phyloP scores from a whole-genome alignment of 2,797 vertebrate genomes.

The Urocyon cinereoargenteus region DNA sequence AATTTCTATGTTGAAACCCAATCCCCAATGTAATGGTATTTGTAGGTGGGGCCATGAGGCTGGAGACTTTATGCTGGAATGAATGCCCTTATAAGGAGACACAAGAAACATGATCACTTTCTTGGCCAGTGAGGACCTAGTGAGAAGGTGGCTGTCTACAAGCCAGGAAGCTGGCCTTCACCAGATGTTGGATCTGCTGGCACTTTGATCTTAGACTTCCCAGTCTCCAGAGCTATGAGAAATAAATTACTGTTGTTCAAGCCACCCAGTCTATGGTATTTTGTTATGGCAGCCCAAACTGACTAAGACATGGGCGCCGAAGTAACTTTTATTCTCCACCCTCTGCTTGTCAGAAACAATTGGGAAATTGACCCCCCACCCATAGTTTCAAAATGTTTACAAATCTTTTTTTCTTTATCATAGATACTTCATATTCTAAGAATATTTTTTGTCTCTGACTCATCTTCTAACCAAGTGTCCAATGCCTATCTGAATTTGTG shows the following conservation, averaged over 20 bases:
- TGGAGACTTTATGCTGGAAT: neutral
- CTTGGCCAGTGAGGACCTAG: neutral
- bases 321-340: conserved; percentile 12
- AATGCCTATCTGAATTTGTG: neutral
- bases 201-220: neutral
- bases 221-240: neutral
- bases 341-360: neutral
- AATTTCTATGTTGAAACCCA: neutral
- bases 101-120: neutral
- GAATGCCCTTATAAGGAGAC: neutral
- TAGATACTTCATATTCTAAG: conserved; percentile 30
- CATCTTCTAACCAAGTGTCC: neutral
- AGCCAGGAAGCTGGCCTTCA: neutral
- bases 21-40: neutral
- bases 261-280: neutral
- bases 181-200: neutral
- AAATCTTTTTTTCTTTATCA: neutral
- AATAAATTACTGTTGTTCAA: neutral
- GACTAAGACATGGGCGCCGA: neutral
- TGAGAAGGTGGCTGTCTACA: neutral
- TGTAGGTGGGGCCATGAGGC: neutral
- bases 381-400: neutral
- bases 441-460: neutral
- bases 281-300: neutral
- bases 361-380: neutral